Evolutionary conservation across 2,113 vertebrate genomes (phyloP), one percentile per base, ranked within the genome.

Genomic region (Trinectes maculatus): DNA sequence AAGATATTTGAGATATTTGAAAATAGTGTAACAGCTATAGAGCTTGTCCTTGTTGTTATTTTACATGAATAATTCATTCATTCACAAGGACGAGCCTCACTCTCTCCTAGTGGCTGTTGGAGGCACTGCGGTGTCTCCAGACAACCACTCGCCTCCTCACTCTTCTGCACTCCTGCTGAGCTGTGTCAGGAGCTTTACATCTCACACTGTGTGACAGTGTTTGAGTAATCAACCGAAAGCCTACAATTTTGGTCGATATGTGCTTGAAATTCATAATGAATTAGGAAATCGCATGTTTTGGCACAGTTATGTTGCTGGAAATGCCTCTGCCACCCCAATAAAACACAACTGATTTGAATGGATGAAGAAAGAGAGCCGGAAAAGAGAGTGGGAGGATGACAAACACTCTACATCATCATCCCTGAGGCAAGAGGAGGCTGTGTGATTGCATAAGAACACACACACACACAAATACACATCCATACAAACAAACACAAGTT

Each of bases 321-420:
- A 70, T 19, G 48, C 44, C 74, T 80, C 22, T 21, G 34, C 29
- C 42, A 6, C 57, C 72, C 22, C 53, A 71, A 31, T 68, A 51
- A 62, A 42, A 40, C 44, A 28, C 31, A 25, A 82, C 64, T 58
- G 71, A 87, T 83, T 73, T 81, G 54, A 80, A 79, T 79, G 78
- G 77, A 70, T 47, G 58, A 40, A 75, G 52, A 61, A 13, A 65
- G 59, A 39, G 19, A 71, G 61, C 13, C 19, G 40, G 53, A 54
- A 53, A 37, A 49, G 46, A 73, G 26, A 58, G 85, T 85, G 80
- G 85, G 85, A 84, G 84, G 79, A 88, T 85, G 83, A 86, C 84
- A 89, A 85, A 83, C 84, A 28, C 49, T 80, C 84, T 87, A 79
- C 74, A 87, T 85, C 80, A 84, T 83, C 61, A 24, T 53, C 76